Evolutionary conservation across 2,888 invertebrate genomes (phyloP).

Genomic region (Thera britannica): DNA sequence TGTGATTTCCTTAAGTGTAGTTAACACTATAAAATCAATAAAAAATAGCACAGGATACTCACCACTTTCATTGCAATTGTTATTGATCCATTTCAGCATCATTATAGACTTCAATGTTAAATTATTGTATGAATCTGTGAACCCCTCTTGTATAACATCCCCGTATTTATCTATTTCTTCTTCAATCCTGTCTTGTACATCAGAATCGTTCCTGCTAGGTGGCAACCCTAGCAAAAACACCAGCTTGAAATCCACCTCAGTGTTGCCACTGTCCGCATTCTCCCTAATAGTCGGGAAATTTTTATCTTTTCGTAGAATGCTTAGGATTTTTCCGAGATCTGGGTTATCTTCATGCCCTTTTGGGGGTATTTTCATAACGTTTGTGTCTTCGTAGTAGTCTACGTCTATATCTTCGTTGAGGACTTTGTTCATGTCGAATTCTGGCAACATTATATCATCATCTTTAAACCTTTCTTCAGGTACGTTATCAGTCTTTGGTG

Average conservation of each 20-base stretch:
- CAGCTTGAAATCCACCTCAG: conserved; percentile 64
- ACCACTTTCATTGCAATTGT: conserved; percentile 86
- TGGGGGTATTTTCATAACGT: conserved; percentile 79
- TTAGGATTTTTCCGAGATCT: conserved; percentile 61
- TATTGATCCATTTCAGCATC: conserved; percentile 92
- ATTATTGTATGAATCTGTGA: conserved; percentile 94
- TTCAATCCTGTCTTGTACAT: conserved; percentile 86
- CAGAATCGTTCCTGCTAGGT: conserved; percentile 81
- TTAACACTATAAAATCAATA: too few relatives aligned
- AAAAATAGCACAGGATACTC: too few relatives aligned
- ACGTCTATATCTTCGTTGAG: conserved; percentile 57
- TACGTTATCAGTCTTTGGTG: conserved; percentile 56
- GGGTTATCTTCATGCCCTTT: conserved; percentile 66
- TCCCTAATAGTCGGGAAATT: conserved; percentile 52
- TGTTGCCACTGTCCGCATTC: conserved; percentile 41
- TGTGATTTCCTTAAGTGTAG: too few relatives aligned
- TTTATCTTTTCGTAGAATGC: conserved; percentile 56
- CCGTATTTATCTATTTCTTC: conserved; percentile 88
- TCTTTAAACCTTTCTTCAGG: conserved; percentile 65
- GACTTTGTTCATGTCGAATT: conserved; percentile 76
- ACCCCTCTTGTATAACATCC: conserved; percentile 93
- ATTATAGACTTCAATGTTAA: conserved; percentile 93
- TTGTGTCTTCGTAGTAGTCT: conserved; percentile 63
- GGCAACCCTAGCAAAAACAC: conserved; percentile 86
- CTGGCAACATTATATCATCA: conserved; percentile 63